These are phyloP conservation scores for Brachynemurus nebulosus DNA, from an alignment of 2,888 invertebrate species.

Conservation along the genomic window DNA sequence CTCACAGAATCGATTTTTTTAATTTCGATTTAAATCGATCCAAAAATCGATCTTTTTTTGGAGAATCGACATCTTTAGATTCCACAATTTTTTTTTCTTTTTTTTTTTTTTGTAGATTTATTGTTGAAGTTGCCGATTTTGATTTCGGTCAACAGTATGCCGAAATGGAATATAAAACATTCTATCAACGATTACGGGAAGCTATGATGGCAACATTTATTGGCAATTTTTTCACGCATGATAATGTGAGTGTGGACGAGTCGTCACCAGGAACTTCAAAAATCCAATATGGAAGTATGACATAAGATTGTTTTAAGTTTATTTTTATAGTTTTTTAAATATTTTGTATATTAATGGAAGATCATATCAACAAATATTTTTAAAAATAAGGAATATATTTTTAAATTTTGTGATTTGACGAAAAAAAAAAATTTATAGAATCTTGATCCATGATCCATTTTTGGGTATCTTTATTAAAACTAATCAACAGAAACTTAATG, in stretches of 20 bases:
- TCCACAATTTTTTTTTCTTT: not conserved
- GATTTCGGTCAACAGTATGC: slow-evolving; percentile 71
- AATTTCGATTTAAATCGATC: too few relatives aligned
- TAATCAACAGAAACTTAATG: too few relatives aligned
- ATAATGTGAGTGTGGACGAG: slow-evolving; percentile 17
- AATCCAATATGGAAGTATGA: slow-evolving; percentile 42
- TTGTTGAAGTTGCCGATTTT: slow-evolving; percentile 80
- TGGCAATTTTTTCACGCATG: slow-evolving; percentile 16
- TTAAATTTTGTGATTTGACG: too few relatives aligned
- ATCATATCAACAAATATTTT: too few relatives aligned
- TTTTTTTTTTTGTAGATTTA: slow-evolving; percentile 39
- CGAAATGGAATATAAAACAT: slow-evolving; percentile 78
- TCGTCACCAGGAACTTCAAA: slow-evolving; percentile 26
- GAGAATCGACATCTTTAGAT: too few relatives aligned
- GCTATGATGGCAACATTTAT: slow-evolving; percentile 51
- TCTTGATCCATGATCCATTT: too few relatives aligned
- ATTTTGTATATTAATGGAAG: too few relatives aligned
- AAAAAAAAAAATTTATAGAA: too few relatives aligned
- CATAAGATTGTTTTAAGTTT: slow-evolving; percentile 24
- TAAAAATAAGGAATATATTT: too few relatives aligned
- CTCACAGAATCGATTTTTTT: too few relatives aligned
- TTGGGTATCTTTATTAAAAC: too few relatives aligned
- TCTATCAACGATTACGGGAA: slow-evolving; percentile 65
- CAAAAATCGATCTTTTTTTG: too few relatives aligned
- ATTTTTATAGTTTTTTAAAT: slow-evolving; percentile 4